Conservation (phyloP, 2,113 vertebrate genomes). For the Centropristis striata region DNA sequence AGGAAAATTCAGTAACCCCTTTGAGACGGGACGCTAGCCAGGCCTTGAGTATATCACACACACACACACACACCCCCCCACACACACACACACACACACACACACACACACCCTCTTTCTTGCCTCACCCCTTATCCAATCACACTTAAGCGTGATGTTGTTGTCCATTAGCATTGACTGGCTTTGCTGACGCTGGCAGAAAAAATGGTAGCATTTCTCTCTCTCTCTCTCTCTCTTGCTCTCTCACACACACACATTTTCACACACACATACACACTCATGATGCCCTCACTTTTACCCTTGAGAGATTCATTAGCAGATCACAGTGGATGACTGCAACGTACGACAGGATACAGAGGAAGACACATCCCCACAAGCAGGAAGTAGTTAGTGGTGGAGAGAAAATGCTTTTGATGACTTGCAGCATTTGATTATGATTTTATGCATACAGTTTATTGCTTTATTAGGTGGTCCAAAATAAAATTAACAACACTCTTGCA, state of each 20-base stretch:
- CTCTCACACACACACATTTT: constrained; percentile 15
- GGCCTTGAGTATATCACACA: constrained; percentile 12
- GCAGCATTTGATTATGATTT: background rate
- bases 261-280: constrained; percentile 20
- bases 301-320: constrained; percentile 59
- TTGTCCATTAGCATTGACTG: constrained; percentile 70
- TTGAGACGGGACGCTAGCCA: too few relatives aligned
- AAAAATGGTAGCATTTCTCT: constrained; percentile 26
- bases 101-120: background rate
- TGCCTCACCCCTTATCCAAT: constrained; percentile 68
- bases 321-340: background rate
- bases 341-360: background rate
- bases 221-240: background rate
- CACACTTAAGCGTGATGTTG: constrained; percentile 68
- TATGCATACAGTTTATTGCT: background rate
- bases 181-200: constrained; percentile 71
- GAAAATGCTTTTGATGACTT: background rate
- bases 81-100: constrained; percentile 23
- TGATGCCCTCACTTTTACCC: constrained; percentile 28
- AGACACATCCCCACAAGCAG: background rate
- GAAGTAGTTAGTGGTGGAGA: background rate
- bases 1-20: too few relatives aligned
- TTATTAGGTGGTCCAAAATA: background rate
- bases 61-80: background rate
- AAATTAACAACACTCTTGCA: too few relatives aligned